A percentile compares a stretch with the other conserved stretches of the same genome.
These are phyloP conservation scores for Numenius arquata DNA, from an alignment of 2,113 vertebrate genomes.

Conservation along the genomic window DNA sequence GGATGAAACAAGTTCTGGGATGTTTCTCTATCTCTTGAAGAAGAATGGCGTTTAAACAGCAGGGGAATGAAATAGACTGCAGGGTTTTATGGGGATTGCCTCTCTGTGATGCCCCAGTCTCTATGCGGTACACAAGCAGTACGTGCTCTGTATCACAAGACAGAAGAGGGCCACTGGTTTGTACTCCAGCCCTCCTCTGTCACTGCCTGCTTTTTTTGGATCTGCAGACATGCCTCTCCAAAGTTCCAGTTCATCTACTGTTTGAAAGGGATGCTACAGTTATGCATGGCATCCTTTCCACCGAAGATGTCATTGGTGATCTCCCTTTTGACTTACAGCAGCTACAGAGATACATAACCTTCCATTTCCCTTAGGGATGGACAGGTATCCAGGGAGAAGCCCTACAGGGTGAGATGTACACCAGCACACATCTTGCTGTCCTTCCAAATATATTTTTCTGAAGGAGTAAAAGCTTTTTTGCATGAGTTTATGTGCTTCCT, in stretches of 20 bases:
- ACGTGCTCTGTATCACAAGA: background rate
- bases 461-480: background rate
- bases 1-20: background rate
- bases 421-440: background rate
- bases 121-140: background rate
- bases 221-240: rapidly evolving
- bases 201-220: background rate
- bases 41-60: background rate
- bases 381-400: background rate
- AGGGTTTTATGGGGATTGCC: background rate
- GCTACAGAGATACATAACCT: background rate
- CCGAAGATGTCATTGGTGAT: background rate
- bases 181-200: background rate
- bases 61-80: background rate
- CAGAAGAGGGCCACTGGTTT: background rate
- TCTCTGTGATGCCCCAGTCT: background rate
- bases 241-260: background rate
- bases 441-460: background rate
- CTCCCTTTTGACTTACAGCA: background rate
- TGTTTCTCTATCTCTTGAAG: background rate
- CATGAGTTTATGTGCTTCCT: background rate
- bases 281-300: background rate
- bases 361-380: background rate
- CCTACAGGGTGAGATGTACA: background rate
- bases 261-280: background rate